These are phyloP conservation scores for Apteryx mantelli DNA, from an alignment of 2,113 vertebrate genomes.

Conservation along the genomic window DNA sequence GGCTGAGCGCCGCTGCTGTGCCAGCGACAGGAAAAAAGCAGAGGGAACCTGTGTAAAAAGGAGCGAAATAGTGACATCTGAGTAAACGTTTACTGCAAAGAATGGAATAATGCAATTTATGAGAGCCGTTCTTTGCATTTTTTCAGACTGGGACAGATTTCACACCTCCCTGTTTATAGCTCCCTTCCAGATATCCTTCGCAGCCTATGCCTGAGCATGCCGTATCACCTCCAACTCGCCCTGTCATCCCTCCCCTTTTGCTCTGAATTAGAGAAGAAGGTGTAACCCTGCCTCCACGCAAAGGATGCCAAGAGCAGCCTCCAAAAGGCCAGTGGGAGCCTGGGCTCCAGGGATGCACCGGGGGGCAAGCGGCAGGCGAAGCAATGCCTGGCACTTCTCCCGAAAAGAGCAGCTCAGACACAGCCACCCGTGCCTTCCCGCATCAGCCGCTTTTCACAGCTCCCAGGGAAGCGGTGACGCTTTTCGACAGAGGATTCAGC, in stretches of 20 bases:
- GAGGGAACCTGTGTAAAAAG: neutral
- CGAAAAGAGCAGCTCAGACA: neutral
- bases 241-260: neutral
- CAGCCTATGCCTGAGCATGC: neutral
- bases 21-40: neutral
- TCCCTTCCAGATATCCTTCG: neutral
- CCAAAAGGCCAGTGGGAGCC: fast-evolving
- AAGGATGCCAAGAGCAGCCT: neutral
- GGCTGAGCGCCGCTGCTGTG: conserved; percentile 10
- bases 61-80: neutral
- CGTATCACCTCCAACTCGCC: neutral
- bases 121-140: neutral
- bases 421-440: neutral
- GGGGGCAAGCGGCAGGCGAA: neutral
- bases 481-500: neutral
- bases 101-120: neutral
- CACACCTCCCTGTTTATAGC: neutral
- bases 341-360: neutral
- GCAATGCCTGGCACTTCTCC: neutral
- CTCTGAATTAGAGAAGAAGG: neutral
- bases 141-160: neutral
- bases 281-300: neutral
- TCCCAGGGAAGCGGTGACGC: neutral
- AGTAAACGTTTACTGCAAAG: neutral
- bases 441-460: neutral